Base-by-base conservation (phyloP, 2,888 invertebrate genomes). In the Parnassius smintheus region DNA sequence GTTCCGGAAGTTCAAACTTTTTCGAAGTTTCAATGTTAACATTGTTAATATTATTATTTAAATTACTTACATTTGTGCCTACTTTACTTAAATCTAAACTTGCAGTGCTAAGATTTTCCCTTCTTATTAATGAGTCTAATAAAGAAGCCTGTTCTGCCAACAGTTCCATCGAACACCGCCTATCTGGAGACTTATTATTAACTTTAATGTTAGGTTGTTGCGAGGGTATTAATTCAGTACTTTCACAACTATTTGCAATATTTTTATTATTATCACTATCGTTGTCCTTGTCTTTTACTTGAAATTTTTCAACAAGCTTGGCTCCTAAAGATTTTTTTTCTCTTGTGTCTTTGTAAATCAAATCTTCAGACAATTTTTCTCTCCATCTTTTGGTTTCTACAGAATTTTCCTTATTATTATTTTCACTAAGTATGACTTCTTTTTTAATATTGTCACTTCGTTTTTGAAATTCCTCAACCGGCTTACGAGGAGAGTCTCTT, bases 251-350 rank as follows among this genome's bases (percentile, higher is more conserved):
- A 46, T 57, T 52, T 1, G 54, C 54, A 49, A 9, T 13, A 44
- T 56, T 52, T 53, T 65, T 54, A 56, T 66, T 58, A 45, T 56
- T 51, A 35, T 59, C 60, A 53, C 56, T 48, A 42, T 58, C 59
- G 53, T 79, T 54, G 72, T 92, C 83, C 74, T 93, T 91, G 74
- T 95, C 93, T 73, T 93, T 94, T 41, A 96, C 94, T 52, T 94
- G 84, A 76, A 95, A 95, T 78, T 96, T 96, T 81, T 97, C 96
- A 22, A 95, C 93, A 61, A 97, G 86, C 70, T 95, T 88, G 69
- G 96, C 96, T 0, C 96, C 96, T 1, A 95, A 92, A 0, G 94
- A 93, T 77, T 95, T 95, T 75, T 93, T 94, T 84, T 93, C 84
- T 86, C 88, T 81, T 80, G 90, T 89, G 46, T 87, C 86, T 75